Evolutionary conservation across 64 coral and sea anemone genomes (phyloP), one percentile per base, ranked within the genome.

Genomic region (Astreopora myriophthalma): DNA sequence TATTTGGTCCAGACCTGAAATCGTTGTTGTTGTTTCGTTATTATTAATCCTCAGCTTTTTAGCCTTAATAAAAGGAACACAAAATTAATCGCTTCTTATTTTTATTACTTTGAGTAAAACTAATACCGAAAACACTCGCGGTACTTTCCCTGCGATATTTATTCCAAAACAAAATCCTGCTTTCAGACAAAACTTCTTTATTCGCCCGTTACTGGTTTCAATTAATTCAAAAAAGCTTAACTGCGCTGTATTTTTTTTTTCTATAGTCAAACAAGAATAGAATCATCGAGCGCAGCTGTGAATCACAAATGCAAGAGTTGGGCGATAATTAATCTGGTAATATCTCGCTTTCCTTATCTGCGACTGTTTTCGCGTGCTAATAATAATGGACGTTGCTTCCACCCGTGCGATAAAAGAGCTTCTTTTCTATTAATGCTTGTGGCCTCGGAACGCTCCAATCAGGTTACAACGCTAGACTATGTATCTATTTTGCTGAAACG

Each of bases 361-460:
- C 58, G 79, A 83, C 79, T 63, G 79, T 83, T 83, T 83, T 83
- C 79, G 20, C 79, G 79, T 57, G 79, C 79, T 83, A 83, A 83
- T 83, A 63, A 83, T 83, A 83, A 83, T 83, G 79, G 19, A 63
- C 35, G 12, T 55, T 16, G 79, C 79, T 64, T 63, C 55, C 79
- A 63, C 55, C 79, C 79, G 57, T 83, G 79, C 33, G 79, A 83
- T 83, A 83, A 83, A 57, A 65, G 61, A 83, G 65, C 57, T 57
- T 83, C 79, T 83, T 83, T 83, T 57, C 79, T 64, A 83, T 83
- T 83, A 83, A 83, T 64, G 65, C 79, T 83, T 83, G 79, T 83
- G 58, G 58, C 79, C 52, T 34, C 79, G 34, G 48, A 83, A 83
- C 34, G 79, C 79, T 63, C 79, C 79, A 83, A 83, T 83, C 65